Base-by-base conservation (phyloP, 2,113 vertebrate genomes). In the Clarias gariepinus region DNA sequence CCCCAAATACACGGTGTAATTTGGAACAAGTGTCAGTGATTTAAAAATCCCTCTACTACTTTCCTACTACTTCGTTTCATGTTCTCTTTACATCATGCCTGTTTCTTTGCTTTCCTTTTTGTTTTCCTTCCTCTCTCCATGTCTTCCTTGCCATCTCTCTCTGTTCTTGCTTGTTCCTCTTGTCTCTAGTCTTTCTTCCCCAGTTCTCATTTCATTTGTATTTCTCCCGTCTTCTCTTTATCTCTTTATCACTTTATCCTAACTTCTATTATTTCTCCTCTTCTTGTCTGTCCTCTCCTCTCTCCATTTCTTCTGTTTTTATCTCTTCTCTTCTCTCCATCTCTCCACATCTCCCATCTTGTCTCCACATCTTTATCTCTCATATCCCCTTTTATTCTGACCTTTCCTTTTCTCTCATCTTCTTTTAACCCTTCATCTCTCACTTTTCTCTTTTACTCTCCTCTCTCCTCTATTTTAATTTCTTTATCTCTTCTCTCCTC, bases 211-310 rank as follows among this genome's bases (percentile, higher is more conserved):
- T 60, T 71, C 25, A 83, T 57, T 71, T 68, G 66, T 25, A 18
- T 80, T 63, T 86, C 81, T 64, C 66, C 10, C 60, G 7, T 66
- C n/a, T 66, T 8, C 3, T n/a, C 3, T 12, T 3, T 10, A 0
- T 0, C 4, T 19, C 58, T 28, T n/a, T 41, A 41, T 41, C 41
- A 6, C 47, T 47, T 47, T 8, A 47, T 47, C 47, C 47, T 47
- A 47, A 47, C 8, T 47, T 47, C 47, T 47, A 47, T 47, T n/a
- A 57, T 71, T 77, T 88, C 82, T 53, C 53, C 53, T 73, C 83
- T 81, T 3, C 30, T 81, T 16, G 1, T 69, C 19, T 36, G 28
- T 79, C 88, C 89, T 93, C 92, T 93, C 84, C 81, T 85, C 57
- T 74, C 28, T 47, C 90, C 21, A 6, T 16, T 71, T 15, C 13